Evolutionary conservation across 2,888 invertebrate genomes (phyloP), one percentile per base, ranked within the genome.

Genomic region (Odontothrips loti): DNA sequence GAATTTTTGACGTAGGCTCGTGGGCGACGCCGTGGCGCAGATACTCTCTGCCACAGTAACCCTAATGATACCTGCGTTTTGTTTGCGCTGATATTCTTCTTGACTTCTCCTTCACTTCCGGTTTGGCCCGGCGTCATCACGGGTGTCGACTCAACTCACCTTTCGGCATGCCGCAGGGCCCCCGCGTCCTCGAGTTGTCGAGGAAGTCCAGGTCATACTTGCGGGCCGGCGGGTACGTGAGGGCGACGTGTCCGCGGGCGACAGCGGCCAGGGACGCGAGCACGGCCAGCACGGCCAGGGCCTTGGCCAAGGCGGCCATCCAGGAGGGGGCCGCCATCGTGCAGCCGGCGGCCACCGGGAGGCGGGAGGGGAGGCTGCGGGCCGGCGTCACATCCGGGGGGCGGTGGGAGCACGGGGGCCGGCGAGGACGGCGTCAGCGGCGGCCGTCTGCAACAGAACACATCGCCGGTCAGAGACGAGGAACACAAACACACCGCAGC

Each of bases 91-190:
- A n/a, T n/a, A n/a, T n/a, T n/a, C n/a, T n/a, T n/a, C n/a, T n/a
- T n/a, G n/a, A n/a, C n/a, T n/a, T n/a, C n/a, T n/a, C n/a, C n/a
- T n/a, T n/a, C n/a, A n/a, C n/a, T n/a, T n/a, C n/a, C n/a, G n/a
- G n/a, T n/a, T n/a, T n/a, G n/a, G n/a, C n/a, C n/a, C n/a, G n/a
- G n/a, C n/a, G n/a, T n/a, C n/a, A n/a, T n/a, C n/a, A n/a, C n/a
- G n/a, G n/a, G n/a, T n/a, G n/a, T n/a, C n/a, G n/a, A n/a, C n/a
- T n/a, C n/a, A 43, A 75, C 90, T 91, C 88, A 96, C 96, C 96
- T 93, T 93, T 95, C 43, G 97, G 96, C 95, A 97, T 96, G 84
- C 98, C 98, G 87, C 98, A 98, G 82, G 97, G 97, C 83, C 93
- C 93, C 85, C 94, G 94, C 48, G 97, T 97, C 86, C 96, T 91